Base-by-base conservation (phyloP, 2,113 vertebrate species). In the Lasiurus cinereus region DNA sequence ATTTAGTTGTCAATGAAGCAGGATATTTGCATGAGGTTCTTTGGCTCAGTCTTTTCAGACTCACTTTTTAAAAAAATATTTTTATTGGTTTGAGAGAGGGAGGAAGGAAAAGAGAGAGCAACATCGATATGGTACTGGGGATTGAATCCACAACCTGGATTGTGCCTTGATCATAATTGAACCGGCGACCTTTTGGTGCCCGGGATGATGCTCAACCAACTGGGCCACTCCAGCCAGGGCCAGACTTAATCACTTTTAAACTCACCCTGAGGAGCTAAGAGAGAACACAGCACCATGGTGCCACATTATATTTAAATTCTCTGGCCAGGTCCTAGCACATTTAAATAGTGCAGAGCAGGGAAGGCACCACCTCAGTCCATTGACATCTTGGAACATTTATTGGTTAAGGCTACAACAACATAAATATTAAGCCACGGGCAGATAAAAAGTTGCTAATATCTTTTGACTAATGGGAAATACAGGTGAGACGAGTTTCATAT, bases 1-100 rank as follows among this genome's bases (percentile, higher is more conserved):
- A 84, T 79, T 84, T 77, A 62, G 31, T 70, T 50, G 36, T 73
- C 39, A 72, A 19, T 62, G 67, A 83, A 73, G 39, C 48, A 64
- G 66, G 46, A 27, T 70, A 90, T 92, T 50, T 92, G 66, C 46
- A 92, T 77, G 82, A 79, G 48, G 33, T 94, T 69, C 46, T 31
- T 93, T 83, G 72, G 72, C 73, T 94, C 62, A 48, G 11, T 56
- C 48, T 84, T 73, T 54, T 88, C 73, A 33, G 33, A 67, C 9
- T 62, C 10, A 62, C 62, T 64, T 64, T 64, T 64, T 64, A 22
- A 62, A 64, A 64, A 64, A 64, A 64, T 64, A 31, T 64, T 64
- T 64, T 29, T 64, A 64, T 31, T 64, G 27, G 24, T 31, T 64
- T 64, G 29, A 64, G 62, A 64, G 62, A 64, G 62, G 29, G 27